Evolutionary conservation across 2,888 invertebrate species (phyloP).

Genomic region (Penaeus monodon): DNA sequence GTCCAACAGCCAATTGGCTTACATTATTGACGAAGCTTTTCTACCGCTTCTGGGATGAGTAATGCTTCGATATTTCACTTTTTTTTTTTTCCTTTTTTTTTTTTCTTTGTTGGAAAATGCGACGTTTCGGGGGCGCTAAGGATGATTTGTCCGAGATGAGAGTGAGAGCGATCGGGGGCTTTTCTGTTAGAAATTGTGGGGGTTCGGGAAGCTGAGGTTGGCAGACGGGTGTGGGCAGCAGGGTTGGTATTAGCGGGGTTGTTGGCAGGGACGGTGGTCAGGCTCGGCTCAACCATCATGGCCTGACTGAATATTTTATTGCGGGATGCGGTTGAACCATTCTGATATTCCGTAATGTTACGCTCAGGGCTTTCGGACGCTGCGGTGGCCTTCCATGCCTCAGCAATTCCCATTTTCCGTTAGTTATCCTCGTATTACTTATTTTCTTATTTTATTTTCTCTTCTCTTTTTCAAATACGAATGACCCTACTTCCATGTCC

Average conservation of each 20-base stretch:
- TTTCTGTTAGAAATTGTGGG: not conserved
- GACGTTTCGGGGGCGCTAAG: not conserved
- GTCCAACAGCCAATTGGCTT: constrained; percentile 41
- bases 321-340: constrained; percentile 39
- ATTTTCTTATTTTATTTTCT: too few relatives aligned
- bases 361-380: not conserved
- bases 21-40: constrained; percentile 38
- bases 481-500: too few relatives aligned
- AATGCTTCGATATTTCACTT: constrained; percentile 36
- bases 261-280: too few relatives aligned
- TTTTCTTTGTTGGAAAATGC: too few relatives aligned
- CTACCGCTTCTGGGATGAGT: constrained; percentile 40
- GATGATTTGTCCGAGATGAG: too few relatives aligned
- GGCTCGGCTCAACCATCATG: constrained; percentile 20
- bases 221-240: not conserved
- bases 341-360: constrained; percentile 19
- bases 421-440: too few relatives aligned
- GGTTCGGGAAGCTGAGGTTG: not conserved
- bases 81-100: too few relatives aligned
- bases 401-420: too few relatives aligned
- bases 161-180: not conserved
- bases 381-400: too few relatives aligned
- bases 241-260: too few relatives aligned
- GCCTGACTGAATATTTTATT: constrained; percentile 42
- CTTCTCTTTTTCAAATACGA: too few relatives aligned